phyloP scores from a whole-genome alignment of 2,797 vertebrate genomes.

The Microctenopoma stevenorrisi region DNA sequence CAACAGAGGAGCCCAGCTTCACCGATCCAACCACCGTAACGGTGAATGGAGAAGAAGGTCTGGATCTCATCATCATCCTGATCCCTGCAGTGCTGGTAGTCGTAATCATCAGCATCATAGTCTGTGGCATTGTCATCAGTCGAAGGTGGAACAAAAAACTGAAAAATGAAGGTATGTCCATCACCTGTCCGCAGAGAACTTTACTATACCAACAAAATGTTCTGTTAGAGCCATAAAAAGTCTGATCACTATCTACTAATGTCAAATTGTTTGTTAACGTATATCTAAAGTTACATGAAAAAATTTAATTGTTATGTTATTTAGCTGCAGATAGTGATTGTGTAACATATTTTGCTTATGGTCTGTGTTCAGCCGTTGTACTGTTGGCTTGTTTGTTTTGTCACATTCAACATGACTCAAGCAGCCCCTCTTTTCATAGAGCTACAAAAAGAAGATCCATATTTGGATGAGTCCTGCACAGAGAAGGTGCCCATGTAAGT shows the following conservation, averaged over 20 bases:
- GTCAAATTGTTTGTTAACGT: not conserved
- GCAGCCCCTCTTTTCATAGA: slow-evolving; percentile 52
- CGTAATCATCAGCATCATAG: slow-evolving; percentile 56
- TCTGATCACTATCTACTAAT: not conserved
- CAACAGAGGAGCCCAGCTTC: accelerated
- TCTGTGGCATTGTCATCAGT: slow-evolving; percentile 56
- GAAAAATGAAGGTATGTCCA: slow-evolving; percentile 46
- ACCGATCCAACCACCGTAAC: accelerated
- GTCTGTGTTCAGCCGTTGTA: not conserved
- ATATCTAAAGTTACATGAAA: too few relatives aligned
- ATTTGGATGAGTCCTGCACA: slow-evolving; percentile 65
- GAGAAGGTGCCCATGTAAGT: slow-evolving; percentile 86
- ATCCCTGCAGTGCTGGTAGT: slow-evolving; percentile 68
- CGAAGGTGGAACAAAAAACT: slow-evolving; percentile 47
- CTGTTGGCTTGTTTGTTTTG: not conserved
- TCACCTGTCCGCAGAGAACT: not conserved
- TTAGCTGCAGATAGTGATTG: too few relatives aligned
- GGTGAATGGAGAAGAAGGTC: accelerated
- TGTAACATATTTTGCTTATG: not conserved
- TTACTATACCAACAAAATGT: not conserved
- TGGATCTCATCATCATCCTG: slow-evolving; percentile 53
- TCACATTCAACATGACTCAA: not conserved
- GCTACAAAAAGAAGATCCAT: slow-evolving; percentile 70
- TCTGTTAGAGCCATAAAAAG: too few relatives aligned
- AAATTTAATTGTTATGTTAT: too few relatives aligned